Evolutionary conservation across 2,888 invertebrate species (phyloP).

Genomic region (Aporophyla lueneburgensis): DNA sequence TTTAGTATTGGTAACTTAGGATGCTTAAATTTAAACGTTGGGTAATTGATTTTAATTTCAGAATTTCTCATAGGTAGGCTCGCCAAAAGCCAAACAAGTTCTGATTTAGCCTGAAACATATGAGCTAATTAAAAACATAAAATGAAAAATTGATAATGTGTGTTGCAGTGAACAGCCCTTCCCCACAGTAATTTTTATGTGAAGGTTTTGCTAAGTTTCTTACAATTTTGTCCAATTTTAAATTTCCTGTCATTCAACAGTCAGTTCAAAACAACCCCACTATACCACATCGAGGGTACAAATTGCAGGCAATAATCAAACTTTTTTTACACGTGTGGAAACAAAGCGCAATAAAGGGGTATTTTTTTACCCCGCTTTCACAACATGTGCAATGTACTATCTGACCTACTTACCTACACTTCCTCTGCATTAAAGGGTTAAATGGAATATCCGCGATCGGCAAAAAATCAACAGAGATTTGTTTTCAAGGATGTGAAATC

Average conservation of each 20-base stretch:
- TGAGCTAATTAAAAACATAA: not conserved
- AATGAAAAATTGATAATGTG: not conserved
- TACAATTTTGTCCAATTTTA: not conserved
- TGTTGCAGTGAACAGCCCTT: not conserved
- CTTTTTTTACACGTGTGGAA: constrained; percentile 84
- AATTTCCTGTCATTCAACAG: constrained; percentile 28
- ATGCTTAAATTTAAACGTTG: too few species aligned
- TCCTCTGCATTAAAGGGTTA: constrained; percentile 89
- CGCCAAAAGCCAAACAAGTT: not conserved
- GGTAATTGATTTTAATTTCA: too few species aligned
- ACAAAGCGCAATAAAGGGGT: constrained; percentile 86
- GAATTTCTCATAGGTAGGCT: not conserved
- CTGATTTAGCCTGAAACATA: not conserved
- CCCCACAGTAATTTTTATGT: too few species aligned
- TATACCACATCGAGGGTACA: constrained; percentile 81
- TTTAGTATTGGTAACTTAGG: constrained; percentile 68
- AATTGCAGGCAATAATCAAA: constrained; percentile 90
- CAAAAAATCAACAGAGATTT: constrained; percentile 76
- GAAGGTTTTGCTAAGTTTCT: not conserved
- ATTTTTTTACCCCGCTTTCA: constrained; percentile 89
- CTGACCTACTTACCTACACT: constrained; percentile 89
- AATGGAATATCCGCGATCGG: constrained; percentile 85
- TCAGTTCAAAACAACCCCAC: constrained; percentile 73
- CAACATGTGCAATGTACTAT: constrained; percentile 89
- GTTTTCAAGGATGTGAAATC: constrained; percentile 75